Conservation (phyloP, 2,797 vertebrate genomes). For the Tolypeutes matacus region DNA sequence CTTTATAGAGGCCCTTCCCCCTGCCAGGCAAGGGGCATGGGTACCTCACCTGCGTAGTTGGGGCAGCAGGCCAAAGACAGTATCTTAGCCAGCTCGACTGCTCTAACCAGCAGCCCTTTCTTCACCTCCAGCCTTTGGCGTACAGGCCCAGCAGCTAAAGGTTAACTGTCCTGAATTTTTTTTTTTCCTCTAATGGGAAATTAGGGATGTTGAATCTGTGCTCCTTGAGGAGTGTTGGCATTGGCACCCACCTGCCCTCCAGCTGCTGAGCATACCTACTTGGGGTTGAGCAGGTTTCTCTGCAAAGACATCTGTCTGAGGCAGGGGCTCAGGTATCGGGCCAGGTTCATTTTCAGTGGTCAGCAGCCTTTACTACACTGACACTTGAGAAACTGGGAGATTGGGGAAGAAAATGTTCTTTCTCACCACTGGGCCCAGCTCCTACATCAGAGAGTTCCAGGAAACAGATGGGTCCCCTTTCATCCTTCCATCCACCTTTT, state of each 20-base stretch:
- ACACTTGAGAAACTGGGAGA: not conserved
- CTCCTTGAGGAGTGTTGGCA: too few species aligned
- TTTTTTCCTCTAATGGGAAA: not conserved
- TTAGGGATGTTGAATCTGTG: fast-evolving
- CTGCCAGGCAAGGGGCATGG: fast-evolving
- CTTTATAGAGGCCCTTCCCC: not conserved
- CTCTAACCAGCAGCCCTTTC: not conserved
- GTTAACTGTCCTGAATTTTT: too few species aligned
- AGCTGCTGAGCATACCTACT: not conserved
- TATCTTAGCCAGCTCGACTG: not conserved
- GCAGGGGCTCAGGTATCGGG: not conserved
- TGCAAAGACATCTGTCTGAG: not conserved
- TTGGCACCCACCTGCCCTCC: too few species aligned
- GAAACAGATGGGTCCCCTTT: not conserved
- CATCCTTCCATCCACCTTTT: not conserved
- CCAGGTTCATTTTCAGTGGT: not conserved
- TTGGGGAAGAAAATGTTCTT: not conserved
- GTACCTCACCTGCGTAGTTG: too few species aligned
- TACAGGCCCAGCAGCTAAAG: not conserved
- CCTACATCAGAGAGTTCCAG: not conserved
- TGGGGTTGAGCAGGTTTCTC: not conserved
- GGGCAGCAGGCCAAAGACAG: too few species aligned
- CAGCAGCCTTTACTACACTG: not conserved
- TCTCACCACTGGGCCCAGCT: not conserved
- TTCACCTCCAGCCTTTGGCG: not conserved